phyloP scores from a whole-genome alignment of 2,888 invertebrate species.

The Caenorhabditis sp. region DNA sequence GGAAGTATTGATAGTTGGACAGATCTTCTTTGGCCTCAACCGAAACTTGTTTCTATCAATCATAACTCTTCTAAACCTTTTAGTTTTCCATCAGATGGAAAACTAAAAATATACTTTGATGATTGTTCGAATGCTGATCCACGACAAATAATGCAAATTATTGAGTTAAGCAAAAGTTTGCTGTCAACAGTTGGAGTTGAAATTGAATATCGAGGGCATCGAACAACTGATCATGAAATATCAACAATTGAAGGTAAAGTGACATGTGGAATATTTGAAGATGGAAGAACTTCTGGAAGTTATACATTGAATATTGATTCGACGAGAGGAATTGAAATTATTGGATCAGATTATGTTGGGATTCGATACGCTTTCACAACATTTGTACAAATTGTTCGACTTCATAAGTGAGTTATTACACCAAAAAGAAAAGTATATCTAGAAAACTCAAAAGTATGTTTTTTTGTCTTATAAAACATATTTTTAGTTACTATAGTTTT shows the following conservation, averaged over 20 bases:
- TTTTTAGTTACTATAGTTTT: too few relatives aligned
- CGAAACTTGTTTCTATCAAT: constrained; percentile 73
- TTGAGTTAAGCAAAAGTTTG: constrained; percentile 53
- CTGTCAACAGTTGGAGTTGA: constrained; percentile 45
- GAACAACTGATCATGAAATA: constrained; percentile 52
- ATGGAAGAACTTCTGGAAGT: constrained; percentile 53
- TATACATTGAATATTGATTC: constrained; percentile 58
- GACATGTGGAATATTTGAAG: constrained; percentile 57
- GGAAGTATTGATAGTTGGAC: constrained; percentile 72
- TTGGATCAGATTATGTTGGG: constrained; percentile 75
- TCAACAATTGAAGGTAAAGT: constrained; percentile 54
- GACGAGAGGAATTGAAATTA: constrained; percentile 73
- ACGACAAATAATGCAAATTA: constrained; percentile 59
- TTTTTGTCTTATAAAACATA: too few relatives aligned
- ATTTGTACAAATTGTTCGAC: constrained; percentile 58
- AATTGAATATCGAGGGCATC: constrained; percentile 60
- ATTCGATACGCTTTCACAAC: constrained; percentile 74
- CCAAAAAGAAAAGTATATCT: too few relatives aligned
- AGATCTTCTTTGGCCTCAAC: constrained; percentile 77
- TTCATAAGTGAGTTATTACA: constrained; percentile 44
- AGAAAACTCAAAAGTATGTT: too few relatives aligned
- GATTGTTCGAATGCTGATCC: constrained; percentile 55
- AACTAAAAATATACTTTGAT: constrained; percentile 62
- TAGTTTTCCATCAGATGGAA: constrained; percentile 47
- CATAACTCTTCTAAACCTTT: constrained; percentile 25